Percentiles rank a stretch among this genome's conserved stretches.
Evolutionary conservation across 23 tunicate species (phyloP).

Genomic region (Ciona savignyi): DNA sequence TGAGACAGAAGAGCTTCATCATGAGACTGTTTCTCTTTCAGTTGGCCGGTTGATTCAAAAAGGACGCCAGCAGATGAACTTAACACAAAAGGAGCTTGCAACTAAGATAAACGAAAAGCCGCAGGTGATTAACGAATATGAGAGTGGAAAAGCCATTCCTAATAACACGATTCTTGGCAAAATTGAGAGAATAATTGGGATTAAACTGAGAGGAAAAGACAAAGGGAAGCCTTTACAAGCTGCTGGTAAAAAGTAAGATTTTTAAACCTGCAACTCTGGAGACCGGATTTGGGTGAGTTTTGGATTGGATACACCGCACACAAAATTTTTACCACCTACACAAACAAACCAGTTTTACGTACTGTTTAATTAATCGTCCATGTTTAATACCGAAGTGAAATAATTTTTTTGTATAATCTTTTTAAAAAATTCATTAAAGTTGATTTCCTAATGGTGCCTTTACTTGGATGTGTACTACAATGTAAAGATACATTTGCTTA

Average conservation of each 20-base stretch:
- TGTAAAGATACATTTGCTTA: too few relatives aligned
- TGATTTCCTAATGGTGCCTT: too few relatives aligned
- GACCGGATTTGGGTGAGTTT: too few relatives aligned
- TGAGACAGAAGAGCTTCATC: constrained; percentile 96
- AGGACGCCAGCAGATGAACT: constrained; percentile 79
- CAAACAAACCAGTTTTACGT: too few relatives aligned
- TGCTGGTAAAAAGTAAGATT: constrained; percentile 1
- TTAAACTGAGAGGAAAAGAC: constrained; percentile 95
- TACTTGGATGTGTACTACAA: too few relatives aligned
- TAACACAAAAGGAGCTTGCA: constrained; percentile 94
- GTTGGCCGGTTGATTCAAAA: constrained; percentile 93
- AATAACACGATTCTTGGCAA: constrained; percentile 95
- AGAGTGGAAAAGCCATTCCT: constrained; percentile 88
- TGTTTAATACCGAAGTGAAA: too few relatives aligned
- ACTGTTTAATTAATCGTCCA: too few relatives aligned
- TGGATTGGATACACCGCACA: too few relatives aligned
- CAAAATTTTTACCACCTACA: too few relatives aligned
- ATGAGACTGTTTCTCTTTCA: constrained; percentile 48
- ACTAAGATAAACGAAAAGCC: constrained; percentile 95
- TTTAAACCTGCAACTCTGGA: not conserved
- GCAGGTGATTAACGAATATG: constrained; percentile 93
- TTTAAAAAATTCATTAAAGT: not conserved
- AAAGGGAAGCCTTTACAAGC: constrained; percentile 70
- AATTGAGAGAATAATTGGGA: constrained; percentile 85
- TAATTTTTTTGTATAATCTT: too few relatives aligned